Evolutionary conservation across 2,113 vertebrate species (phyloP).

Genomic region (Agapornis roseicollis): DNA sequence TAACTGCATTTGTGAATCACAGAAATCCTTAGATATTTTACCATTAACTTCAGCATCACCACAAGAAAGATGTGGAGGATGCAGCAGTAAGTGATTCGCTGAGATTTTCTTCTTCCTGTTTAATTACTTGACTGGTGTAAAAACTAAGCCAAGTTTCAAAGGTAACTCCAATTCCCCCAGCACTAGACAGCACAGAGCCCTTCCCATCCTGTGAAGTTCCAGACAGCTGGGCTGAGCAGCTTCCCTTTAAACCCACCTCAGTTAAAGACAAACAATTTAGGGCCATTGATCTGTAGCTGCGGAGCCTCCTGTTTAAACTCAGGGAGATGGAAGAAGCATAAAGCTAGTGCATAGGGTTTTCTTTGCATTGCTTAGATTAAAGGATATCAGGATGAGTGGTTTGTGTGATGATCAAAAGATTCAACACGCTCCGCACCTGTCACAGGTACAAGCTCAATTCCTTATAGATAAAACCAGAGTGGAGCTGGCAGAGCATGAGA

Average conservation of each 20-base stretch:
- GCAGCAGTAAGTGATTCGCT: background rate
- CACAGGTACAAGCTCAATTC: conserved; percentile 63
- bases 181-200: background rate
- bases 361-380: conserved; percentile 68
- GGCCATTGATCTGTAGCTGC: conserved; percentile 61
- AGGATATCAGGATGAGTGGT: conserved; percentile 63
- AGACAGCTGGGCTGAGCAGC: conserved; percentile 59
- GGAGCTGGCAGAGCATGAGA: conserved; percentile 67
- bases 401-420: conserved; percentile 72
- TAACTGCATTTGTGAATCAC: background rate
- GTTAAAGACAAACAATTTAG: conserved; percentile 70
- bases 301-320: conserved; percentile 54
- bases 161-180: conserved; percentile 2
- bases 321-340: conserved; percentile 31
- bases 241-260: conserved; percentile 58
- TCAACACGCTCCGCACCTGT: conserved; percentile 61
- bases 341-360: conserved; percentile 37
- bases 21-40: background rate
- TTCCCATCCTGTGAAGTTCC: conserved; percentile 20
- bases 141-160: conserved; percentile 32
- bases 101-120: background rate
- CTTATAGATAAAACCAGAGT: conserved; percentile 50
- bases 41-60: background rate
- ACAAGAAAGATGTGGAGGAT: background rate
- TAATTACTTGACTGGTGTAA: conserved; percentile 39